Percentiles rank a stretch among this genome's conserved stretches.
These are phyloP conservation scores for Geococcyx californianus DNA, from an alignment of 2,113 vertebrate species.

Conservation along the genomic window DNA sequence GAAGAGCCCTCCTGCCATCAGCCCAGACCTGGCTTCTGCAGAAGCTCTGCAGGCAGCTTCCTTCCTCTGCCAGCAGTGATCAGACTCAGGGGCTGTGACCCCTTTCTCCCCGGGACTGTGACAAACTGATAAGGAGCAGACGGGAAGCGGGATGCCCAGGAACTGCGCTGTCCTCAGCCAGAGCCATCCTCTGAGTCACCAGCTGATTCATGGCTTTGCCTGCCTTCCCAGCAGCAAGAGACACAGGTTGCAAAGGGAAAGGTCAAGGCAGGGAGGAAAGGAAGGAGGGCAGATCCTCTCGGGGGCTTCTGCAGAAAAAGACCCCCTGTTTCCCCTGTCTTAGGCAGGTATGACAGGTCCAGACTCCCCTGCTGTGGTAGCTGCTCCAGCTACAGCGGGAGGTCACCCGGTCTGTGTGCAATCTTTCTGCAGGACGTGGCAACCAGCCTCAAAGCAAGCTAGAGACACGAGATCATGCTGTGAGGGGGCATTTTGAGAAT, in stretches of 20 bases:
- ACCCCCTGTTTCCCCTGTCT: neutral
- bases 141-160: neutral
- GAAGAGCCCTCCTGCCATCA: neutral
- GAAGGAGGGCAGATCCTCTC: neutral
- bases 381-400: neutral
- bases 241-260: neutral
- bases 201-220: neutral
- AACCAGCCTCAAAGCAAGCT: neutral
- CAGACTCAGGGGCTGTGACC: neutral
- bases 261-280: neutral
- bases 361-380: neutral
- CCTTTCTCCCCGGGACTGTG: neutral
- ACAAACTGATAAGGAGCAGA: neutral
- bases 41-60: neutral
- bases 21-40: neutral
- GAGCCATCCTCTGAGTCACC: slow-evolving; percentile 29
- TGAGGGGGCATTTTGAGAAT: neutral
- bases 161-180: neutral
- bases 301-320: neutral
- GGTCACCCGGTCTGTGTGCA: neutral
- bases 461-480: neutral
- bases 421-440: neutral
- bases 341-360: neutral
- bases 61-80: neutral
- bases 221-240: neutral